A percentile compares a stretch with the other conserved stretches of the same genome.
phyloP scores from a whole-genome alignment of 2,113 vertebrate genomes.

The Heterocephalus glaber region DNA sequence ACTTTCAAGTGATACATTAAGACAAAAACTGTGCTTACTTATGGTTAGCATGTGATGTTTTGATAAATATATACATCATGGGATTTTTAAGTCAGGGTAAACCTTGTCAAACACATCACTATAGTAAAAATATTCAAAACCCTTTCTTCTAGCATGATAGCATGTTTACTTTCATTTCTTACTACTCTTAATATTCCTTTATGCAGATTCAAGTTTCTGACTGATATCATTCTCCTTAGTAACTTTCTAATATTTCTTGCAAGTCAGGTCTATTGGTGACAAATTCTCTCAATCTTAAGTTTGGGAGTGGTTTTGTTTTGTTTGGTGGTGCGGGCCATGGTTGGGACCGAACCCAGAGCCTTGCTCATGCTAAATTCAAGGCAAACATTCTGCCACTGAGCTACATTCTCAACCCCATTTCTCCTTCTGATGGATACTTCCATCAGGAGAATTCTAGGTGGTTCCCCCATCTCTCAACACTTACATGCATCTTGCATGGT shows the following conservation, averaged over 20 bases:
- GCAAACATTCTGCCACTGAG: not conserved
- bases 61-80: not conserved
- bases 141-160: not conserved
- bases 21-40: not conserved
- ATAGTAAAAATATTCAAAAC: not conserved
- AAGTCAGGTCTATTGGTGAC: not conserved
- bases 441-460: not conserved
- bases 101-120: not conserved
- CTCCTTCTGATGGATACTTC: not conserved
- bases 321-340: not conserved
- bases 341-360: too few relatives aligned
- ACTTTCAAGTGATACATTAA: not conserved
- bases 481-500: not conserved
- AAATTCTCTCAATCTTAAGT: not conserved
- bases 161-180: not conserved
- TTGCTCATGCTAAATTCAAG: not conserved
- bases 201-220: not conserved
- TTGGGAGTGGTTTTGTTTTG: not conserved
- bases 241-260: not conserved
- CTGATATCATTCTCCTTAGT: not conserved
- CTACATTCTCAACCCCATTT: not conserved
- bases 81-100: not conserved
- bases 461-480: not conserved
- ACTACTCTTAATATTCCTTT: not conserved
- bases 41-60: not conserved